A percentile compares a stretch with the other conserved stretches of the same genome.
Evolutionary conservation across 2,113 vertebrate genomes (phyloP).

Genomic region (Pseudorhombus dupliciocellatus): DNA sequence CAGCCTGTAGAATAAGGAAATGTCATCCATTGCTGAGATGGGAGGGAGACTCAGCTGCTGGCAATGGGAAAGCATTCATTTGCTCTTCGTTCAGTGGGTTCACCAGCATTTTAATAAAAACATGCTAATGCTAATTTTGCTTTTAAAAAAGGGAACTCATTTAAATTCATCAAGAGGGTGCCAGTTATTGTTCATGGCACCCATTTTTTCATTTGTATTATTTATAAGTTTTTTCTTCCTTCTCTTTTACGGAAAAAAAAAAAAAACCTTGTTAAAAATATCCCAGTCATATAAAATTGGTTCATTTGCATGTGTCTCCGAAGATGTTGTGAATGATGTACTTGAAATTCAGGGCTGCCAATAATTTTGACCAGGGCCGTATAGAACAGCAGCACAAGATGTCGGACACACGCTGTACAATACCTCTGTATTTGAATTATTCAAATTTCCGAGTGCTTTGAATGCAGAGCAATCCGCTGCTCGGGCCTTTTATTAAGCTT

Average conservation of each 20-base stretch:
- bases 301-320: neutral
- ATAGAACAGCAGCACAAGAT: conserved; percentile 30
- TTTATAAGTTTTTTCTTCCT: neutral
- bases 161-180: neutral
- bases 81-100: neutral
- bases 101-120: neutral
- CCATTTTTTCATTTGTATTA: neutral
- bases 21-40: neutral
- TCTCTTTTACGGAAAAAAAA: neutral
- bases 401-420: conserved; percentile 37
- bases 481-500: conserved; percentile 66
- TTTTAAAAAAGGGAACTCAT: neutral
- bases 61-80: neutral
- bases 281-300: neutral
- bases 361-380: neutral
- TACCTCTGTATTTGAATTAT: conserved; percentile 59
- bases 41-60: neutral
- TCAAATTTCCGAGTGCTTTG: conserved; percentile 51
- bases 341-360: neutral
- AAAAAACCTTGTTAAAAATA: neutral
- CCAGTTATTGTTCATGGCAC: neutral
- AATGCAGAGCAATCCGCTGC: conserved; percentile 52
- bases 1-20: neutral
- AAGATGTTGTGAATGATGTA: neutral
- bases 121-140: neutral